Evolutionary conservation across 2,797 vertebrate species (phyloP).

Genomic region (Babyrousa celebensis): DNA sequence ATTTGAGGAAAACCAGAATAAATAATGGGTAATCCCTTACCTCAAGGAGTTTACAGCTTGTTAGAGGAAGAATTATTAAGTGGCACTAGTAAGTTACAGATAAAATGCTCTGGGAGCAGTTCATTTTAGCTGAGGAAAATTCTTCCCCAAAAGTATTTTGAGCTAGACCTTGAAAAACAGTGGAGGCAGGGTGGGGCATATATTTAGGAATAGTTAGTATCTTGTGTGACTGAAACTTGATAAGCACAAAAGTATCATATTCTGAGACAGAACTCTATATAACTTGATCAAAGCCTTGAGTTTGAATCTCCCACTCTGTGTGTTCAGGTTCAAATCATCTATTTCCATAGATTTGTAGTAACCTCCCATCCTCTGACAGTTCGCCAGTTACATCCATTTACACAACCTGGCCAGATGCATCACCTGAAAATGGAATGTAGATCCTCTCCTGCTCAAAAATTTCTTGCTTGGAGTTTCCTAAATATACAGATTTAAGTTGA

Average conservation of each 20-base stretch:
- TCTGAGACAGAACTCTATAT: neutral
- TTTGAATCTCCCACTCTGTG: neutral
- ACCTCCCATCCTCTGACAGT: neutral
- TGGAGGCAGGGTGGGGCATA: neutral
- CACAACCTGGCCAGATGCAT: neutral
- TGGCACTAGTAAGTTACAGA: constrained; percentile 22
- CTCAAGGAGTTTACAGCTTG: neutral
- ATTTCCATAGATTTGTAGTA: neutral
- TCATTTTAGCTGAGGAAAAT: neutral
- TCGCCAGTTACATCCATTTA: constrained; percentile 24
- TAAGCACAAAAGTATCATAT: neutral
- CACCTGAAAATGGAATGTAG: constrained; percentile 1
- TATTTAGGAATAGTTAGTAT: neutral
- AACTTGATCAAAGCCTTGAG: neutral
- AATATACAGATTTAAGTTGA: constrained; percentile 8
- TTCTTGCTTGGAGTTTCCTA: neutral
- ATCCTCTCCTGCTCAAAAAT: neutral
- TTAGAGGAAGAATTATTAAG: neutral
- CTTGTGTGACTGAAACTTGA: neutral
- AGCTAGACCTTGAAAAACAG: neutral
- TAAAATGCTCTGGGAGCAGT: constrained; percentile 10
- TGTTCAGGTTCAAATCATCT: constrained; percentile 25
- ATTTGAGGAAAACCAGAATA: constrained; percentile 55
- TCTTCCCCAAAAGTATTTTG: constrained; percentile 22
- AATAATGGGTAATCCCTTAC: constrained; percentile 53